A percentile compares a stretch with the other conserved stretches of the same genome.
These are phyloP conservation scores for Alethe castanea DNA, from an alignment of 2,113 vertebrate genomes.

Conservation along the genomic window DNA sequence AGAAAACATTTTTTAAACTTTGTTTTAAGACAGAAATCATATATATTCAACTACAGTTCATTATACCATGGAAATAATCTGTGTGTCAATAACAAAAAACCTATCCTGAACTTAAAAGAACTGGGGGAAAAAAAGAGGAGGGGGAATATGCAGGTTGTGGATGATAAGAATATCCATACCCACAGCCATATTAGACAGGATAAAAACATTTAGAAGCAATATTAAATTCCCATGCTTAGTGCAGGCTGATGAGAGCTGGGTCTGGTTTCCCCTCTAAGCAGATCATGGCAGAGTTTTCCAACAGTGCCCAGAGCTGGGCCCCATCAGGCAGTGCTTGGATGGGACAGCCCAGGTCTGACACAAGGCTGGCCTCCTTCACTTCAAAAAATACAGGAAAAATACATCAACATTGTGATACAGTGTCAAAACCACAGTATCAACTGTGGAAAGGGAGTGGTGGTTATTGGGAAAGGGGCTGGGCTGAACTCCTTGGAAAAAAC, in stretches of 20 bases:
- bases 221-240: not conserved
- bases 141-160: not conserved
- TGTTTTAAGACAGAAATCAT: not conserved
- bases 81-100: not conserved
- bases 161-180: not conserved
- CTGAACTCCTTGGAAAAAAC: not conserved
- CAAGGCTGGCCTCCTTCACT: not conserved
- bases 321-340: not conserved
- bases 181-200: not conserved
- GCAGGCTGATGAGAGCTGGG: not conserved
- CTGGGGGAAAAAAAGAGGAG: fast-evolving
- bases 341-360: not conserved
- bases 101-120: not conserved
- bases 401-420: not conserved
- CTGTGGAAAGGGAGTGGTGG: not conserved
- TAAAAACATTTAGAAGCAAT: not conserved
- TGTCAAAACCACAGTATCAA: not conserved
- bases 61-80: not conserved
- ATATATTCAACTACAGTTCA: not conserved
- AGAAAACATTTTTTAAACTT: not conserved
- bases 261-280: not conserved
- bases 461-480: not conserved
- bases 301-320: not conserved
- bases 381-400: not conserved
- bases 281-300: not conserved